Conservation (phyloP, 2,888 invertebrate species). For the Drosophila austrosaltans region DNA sequence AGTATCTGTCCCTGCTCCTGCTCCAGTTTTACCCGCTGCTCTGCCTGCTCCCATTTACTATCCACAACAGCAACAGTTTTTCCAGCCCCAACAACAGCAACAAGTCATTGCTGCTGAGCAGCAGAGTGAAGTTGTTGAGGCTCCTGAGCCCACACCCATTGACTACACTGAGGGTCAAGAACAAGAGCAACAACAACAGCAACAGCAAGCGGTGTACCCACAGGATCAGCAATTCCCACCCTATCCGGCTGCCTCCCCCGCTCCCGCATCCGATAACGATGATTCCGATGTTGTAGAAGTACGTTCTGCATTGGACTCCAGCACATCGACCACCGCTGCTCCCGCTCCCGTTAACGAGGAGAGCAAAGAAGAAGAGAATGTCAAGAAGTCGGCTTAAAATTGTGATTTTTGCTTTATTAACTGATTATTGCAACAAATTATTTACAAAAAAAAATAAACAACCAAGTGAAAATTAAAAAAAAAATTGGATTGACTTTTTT, state of each 20-base stretch:
- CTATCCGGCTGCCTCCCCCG: conserved; percentile 56
- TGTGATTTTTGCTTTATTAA: conserved; percentile 20
- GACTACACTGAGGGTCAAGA: conserved; percentile 68
- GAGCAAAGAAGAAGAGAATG: conserved; percentile 35
- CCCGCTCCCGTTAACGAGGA: conserved; percentile 65
- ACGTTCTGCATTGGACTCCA: conserved; percentile 59
- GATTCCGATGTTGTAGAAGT: conserved; percentile 79
- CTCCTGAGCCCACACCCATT: conserved; percentile 69
- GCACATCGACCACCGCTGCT: conserved; percentile 54
- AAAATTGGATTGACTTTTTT: neutral
- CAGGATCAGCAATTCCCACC: conserved; percentile 72
- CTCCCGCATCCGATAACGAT: conserved; percentile 41
- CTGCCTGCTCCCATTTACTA: conserved; percentile 64
- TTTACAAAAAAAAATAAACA: neutral
- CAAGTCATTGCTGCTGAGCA: conserved; percentile 50
- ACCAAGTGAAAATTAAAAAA: conserved; percentile 19
- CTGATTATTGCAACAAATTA: conserved; percentile 19
- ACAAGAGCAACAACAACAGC: conserved; percentile 51
- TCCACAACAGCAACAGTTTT: conserved; percentile 51
- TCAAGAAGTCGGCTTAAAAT: conserved; percentile 54
- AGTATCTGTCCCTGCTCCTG: conserved; percentile 40
- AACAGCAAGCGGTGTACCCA: conserved; percentile 55
- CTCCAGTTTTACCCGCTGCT: conserved; percentile 39
- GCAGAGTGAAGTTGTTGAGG: conserved; percentile 73
- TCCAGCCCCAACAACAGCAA: conserved; percentile 53